phyloP scores from a whole-genome alignment of 2,113 vertebrate genomes.

The Tachysurus vachellii region DNA sequence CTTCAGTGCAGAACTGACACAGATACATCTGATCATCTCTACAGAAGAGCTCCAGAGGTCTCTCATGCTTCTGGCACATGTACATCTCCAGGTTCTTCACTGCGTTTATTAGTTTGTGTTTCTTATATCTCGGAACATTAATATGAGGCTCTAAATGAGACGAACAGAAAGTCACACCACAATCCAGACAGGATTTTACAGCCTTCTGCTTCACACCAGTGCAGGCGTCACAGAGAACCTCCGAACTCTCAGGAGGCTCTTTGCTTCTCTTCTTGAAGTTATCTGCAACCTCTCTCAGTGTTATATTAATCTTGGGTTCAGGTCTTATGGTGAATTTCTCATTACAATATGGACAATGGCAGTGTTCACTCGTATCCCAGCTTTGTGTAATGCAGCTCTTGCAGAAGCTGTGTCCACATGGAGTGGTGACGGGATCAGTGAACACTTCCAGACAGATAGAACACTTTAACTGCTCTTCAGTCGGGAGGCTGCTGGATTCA shows the following conservation, averaged over 20 bases:
- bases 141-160: background rate
- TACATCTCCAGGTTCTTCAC: background rate
- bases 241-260: too few species aligned
- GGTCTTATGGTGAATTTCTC: slow-evolving; percentile 11
- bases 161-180: background rate
- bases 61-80: background rate
- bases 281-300: background rate
- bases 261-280: background rate
- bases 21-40: background rate
- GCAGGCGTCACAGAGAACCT: background rate
- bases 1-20: background rate
- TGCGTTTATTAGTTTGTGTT: background rate
- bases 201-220: background rate
- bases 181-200: background rate
- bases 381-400: background rate
- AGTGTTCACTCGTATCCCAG: background rate
- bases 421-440: slow-evolving; percentile 4
- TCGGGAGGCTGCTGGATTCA: background rate
- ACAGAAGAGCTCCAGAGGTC: background rate
- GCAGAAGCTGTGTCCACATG: slow-evolving; percentile 14
- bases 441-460: slow-evolving; percentile 15
- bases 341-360: slow-evolving; percentile 12
- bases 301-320: slow-evolving; percentile 16
- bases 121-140: background rate
- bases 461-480: background rate